phyloP scores from a whole-genome alignment of 2,113 vertebrate species.

The Alligator mississippiensis region DNA sequence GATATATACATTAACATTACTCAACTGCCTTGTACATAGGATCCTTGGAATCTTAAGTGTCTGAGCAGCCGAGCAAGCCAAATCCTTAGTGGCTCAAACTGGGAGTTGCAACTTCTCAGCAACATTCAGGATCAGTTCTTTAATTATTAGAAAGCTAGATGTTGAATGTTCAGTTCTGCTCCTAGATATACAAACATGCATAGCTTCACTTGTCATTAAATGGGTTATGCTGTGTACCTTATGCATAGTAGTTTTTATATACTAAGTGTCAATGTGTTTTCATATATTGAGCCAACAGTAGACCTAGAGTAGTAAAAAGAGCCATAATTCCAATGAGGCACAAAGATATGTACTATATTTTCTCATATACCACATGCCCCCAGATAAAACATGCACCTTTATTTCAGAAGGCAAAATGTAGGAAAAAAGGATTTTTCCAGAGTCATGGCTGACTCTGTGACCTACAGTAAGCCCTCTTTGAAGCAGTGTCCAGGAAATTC shows the following conservation, averaged over 20 bases:
- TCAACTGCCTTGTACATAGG: constrained; percentile 37
- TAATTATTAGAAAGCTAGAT: not conserved
- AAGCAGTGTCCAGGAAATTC: too few species aligned
- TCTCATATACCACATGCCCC: too few species aligned
- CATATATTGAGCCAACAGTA: not conserved
- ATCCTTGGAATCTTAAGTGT: constrained; percentile 4
- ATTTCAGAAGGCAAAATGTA: too few species aligned
- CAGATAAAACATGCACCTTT: too few species aligned
- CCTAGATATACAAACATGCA: not conserved
- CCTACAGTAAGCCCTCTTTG: too few species aligned
- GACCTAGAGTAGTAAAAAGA: rapidly evolving
- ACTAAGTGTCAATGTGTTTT: not conserved
- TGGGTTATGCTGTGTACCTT: not conserved
- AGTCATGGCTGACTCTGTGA: too few species aligned
- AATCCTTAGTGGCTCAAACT: not conserved
- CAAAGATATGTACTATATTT: constrained; percentile 17
- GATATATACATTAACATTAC: constrained; percentile 50
- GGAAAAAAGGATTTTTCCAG: too few species aligned
- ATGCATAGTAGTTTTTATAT: not conserved
- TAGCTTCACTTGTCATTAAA: not conserved
- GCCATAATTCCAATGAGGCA: constrained; percentile 19
- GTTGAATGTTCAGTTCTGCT: constrained; percentile 29
- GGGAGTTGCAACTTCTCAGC: not conserved
- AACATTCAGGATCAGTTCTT: not conserved
- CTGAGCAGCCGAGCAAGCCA: not conserved